These are phyloP conservation scores for Silurus lanzhouensis DNA, from an alignment of 2,797 vertebrate species.

Conservation along the genomic window DNA sequence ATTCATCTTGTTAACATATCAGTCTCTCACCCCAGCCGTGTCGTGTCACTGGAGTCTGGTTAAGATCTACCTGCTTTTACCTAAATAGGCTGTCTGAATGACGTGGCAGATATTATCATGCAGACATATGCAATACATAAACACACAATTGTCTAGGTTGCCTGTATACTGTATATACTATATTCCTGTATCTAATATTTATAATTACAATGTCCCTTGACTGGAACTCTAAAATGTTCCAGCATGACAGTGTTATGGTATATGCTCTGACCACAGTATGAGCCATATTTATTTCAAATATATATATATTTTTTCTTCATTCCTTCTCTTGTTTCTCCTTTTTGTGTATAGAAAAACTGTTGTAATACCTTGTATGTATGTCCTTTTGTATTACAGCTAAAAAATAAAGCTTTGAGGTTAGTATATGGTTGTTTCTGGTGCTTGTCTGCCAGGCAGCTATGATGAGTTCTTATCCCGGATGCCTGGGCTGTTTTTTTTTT, in stretches of 20 bases:
- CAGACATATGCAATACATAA: no score
- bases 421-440: no score
- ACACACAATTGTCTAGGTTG: background rate
- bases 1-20: background rate
- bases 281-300: no score
- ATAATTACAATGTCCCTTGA: background rate
- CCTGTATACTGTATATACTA: background rate
- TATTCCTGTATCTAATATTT: no score
- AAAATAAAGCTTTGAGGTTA: no score
- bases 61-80: background rate
- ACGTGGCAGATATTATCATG: background rate
- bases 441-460: background rate
- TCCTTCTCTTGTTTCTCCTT: no score
- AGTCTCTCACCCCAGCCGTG: background rate
- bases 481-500: background rate
- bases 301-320: no score
- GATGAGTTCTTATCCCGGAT: background rate
- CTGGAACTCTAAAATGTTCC: background rate
- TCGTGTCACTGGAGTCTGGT: background rate
- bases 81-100: conserved; percentile 1
- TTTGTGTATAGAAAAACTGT: no score
- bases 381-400: no score
- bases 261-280: no score
- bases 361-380: no score
- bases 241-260: no score